Evolutionary conservation across 1,140 invertebrate genomes (phyloP).

Genomic region (Pseudobourletiella spinata): DNA sequence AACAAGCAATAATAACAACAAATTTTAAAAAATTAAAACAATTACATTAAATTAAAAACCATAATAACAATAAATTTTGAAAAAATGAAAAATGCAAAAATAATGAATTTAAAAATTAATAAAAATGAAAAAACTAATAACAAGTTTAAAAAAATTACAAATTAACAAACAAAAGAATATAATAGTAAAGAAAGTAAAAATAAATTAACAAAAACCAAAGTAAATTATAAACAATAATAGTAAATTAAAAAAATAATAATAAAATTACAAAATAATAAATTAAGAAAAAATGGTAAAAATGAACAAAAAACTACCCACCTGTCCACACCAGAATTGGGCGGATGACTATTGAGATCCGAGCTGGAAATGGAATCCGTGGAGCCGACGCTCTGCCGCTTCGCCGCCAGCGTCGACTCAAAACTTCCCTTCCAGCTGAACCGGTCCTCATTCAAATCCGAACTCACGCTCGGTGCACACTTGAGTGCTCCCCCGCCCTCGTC

Average conservation of each 20-base stretch:
- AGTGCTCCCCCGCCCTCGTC: slow-evolving; percentile 30
- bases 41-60: too few species aligned
- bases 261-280: neutral
- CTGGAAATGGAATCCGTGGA: slow-evolving; percentile 31
- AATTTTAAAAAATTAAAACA: too few species aligned
- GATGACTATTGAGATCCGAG: slow-evolving; percentile 19
- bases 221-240: neutral
- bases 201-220: neutral
- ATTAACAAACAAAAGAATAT: neutral
- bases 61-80: neutral
- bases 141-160: neutral
- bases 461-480: slow-evolving; percentile 42
- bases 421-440: slow-evolving; percentile 62
- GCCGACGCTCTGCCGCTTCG: slow-evolving; percentile 46
- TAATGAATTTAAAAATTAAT: neutral
- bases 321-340: neutral
- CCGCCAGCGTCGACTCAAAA: slow-evolving; percentile 76
- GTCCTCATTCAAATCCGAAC: slow-evolving; percentile 49
- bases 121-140: neutral
- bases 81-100: neutral
- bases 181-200: neutral
- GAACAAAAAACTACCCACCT: slow-evolving; percentile 11
- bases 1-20: too few species aligned
- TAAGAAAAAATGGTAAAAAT: neutral
- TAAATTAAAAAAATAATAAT: neutral